Evolutionary conservation across 1,140 invertebrate species (phyloP).

Genomic region (Drosophila grimshawi): DNA sequence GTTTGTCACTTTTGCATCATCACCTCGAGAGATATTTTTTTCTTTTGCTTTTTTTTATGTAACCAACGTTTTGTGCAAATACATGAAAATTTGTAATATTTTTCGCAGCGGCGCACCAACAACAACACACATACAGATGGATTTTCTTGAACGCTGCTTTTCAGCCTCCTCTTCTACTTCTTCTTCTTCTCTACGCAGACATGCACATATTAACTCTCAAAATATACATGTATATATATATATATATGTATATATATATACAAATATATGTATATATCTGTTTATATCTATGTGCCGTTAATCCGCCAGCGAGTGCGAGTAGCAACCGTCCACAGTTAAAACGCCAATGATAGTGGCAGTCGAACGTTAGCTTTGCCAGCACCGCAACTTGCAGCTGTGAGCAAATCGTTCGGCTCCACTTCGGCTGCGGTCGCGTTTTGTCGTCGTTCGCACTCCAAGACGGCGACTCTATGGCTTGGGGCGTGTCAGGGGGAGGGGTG

Average conservation of each 20-base stretch:
- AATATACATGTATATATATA: conserved; percentile 47
- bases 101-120: conserved; percentile 49
- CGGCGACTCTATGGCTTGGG: not conserved
- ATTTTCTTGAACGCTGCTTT: conserved; percentile 51
- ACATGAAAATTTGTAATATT: conserved; percentile 59
- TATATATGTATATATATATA: conserved; percentile 46
- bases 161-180: conserved; percentile 38
- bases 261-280: conserved; percentile 48
- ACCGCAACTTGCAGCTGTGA: conserved; percentile 52
- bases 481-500: not conserved
- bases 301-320: conserved; percentile 79
- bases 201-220: conserved; percentile 54
- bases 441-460: conserved; percentile 13
- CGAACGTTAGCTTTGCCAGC: conserved; percentile 37
- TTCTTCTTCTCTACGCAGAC: conserved; percentile 55
- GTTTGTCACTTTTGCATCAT: conserved; percentile 42
- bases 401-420: conserved; percentile 39
- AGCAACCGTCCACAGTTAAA: conserved; percentile 84
- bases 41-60: conserved; percentile 62
- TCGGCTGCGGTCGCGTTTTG: conserved; percentile 21
- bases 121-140: conserved; percentile 66
- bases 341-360: conserved; percentile 83
- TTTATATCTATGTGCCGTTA: conserved; percentile 72
- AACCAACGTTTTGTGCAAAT: conserved; percentile 63
- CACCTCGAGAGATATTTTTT: conserved; percentile 39